A percentile compares a stretch with the other conserved stretches of the same genome.
Evolutionary conservation across 2,113 vertebrate genomes (phyloP).

Genomic region (Gopherus flavomarginatus): DNA sequence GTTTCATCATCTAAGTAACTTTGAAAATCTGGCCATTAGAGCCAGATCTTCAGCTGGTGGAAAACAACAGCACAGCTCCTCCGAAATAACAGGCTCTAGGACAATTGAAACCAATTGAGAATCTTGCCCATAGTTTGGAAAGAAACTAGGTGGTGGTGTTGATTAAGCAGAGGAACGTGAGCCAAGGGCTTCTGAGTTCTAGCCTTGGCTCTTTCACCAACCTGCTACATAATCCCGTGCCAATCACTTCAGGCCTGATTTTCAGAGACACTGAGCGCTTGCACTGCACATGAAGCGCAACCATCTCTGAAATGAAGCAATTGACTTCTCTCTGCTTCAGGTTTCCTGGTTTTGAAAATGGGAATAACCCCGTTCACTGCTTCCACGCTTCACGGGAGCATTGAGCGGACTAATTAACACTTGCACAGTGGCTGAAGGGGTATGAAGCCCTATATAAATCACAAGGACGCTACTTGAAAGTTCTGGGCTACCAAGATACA

Average conservation of each 20-base stretch:
- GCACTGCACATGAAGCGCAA: fast-evolving
- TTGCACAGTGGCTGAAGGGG: neutral
- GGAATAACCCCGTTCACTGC: neutral
- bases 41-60: neutral
- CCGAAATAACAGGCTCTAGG: neutral
- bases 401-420: neutral
- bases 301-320: neutral
- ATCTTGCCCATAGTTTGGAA: neutral
- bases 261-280: fast-evolving
- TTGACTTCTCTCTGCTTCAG: neutral
- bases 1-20: neutral
- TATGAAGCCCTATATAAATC: neutral
- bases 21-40: neutral
- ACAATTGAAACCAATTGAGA: neutral
- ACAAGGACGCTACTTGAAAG: neutral
- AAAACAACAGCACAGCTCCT: neutral
- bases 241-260: neutral
- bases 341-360: neutral
- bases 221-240: neutral
- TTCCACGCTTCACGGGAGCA: neutral
- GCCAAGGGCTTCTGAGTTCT: neutral
- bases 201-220: neutral
- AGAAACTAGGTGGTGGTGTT: neutral
- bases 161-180: neutral
- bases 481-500: neutral